Percentiles rank a stretch among this genome's conserved stretches.
Conservation (phyloP, 2,113 vertebrate species). For the Notothenia rossii region DNA sequence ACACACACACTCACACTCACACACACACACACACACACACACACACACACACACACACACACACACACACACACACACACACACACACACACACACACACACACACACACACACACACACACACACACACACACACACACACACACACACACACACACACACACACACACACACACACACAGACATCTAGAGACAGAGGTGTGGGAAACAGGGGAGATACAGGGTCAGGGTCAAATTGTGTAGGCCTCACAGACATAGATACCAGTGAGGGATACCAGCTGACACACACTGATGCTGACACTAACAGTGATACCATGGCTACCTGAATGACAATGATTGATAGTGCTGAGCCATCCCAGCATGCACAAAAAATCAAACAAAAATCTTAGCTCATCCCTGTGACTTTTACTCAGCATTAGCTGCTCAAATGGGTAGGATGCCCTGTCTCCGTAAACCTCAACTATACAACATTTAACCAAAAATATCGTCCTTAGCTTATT, state of each 20-base stretch:
- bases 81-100: slow-evolving; percentile 22
- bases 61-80: slow-evolving; percentile 22
- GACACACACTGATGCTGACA: slow-evolving; percentile 75
- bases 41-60: slow-evolving; percentile 34
- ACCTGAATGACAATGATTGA: slow-evolving; percentile 75
- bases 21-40: slow-evolving; percentile 17
- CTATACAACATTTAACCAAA: not conserved
- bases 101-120: no score
- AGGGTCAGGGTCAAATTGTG: slow-evolving; percentile 79
- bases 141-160: not conserved
- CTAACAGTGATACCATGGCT: slow-evolving; percentile 67
- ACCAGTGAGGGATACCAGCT: slow-evolving; percentile 81
- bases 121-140: no score
- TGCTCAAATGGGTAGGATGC: not conserved
- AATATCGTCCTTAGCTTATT: not conserved
- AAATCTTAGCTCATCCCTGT: slow-evolving; percentile 32
- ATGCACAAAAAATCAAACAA: slow-evolving; percentile 26
- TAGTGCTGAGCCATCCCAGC: slow-evolving; percentile 42
- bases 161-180: slow-evolving; percentile 35
- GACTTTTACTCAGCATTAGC: slow-evolving; percentile 22
- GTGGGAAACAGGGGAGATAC: slow-evolving; percentile 72
- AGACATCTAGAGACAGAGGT: slow-evolving; percentile 65
- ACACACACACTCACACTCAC: no score
- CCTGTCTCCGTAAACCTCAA: not conserved
- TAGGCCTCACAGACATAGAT: slow-evolving; percentile 75